Evolutionary conservation across 2,113 vertebrate genomes (phyloP).

Genomic region (Hippocampus zosterae): DNA sequence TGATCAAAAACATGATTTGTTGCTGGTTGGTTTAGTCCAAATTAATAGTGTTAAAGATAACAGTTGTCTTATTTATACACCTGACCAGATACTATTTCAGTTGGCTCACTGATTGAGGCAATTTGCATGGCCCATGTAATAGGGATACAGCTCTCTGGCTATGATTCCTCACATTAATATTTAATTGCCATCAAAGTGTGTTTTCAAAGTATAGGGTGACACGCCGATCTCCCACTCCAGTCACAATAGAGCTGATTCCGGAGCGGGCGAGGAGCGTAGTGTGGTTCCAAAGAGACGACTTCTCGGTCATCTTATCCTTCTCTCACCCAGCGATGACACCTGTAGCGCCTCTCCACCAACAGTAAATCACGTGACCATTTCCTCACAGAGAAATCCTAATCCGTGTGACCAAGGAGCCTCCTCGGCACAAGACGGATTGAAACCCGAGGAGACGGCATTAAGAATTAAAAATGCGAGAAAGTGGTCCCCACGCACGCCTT

Average conservation of each 20-base stretch:
- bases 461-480: constrained; percentile 75
- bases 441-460: constrained; percentile 73
- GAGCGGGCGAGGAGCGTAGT: constrained; percentile 41
- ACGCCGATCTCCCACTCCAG: constrained; percentile 54
- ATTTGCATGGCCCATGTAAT: constrained; percentile 71
- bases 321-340: constrained; percentile 59
- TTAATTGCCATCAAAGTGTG: constrained; percentile 60
- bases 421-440: constrained; percentile 66
- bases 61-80: constrained; percentile 61
- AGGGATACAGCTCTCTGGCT: constrained; percentile 67
- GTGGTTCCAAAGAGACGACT: constrained; percentile 56
- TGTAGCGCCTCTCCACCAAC: constrained; percentile 61
- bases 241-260: constrained; percentile 57
- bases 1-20: constrained; percentile 19
- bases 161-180: constrained; percentile 72
- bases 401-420: constrained; percentile 59
- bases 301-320: constrained; percentile 68
- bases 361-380: constrained; percentile 79
- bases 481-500: constrained; percentile 72
- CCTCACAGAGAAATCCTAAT: constrained; percentile 71
- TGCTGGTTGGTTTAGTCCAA: constrained; percentile 34
- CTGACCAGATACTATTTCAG: constrained; percentile 59
- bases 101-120: constrained; percentile 60
- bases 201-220: constrained; percentile 72
- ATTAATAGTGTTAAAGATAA: constrained; percentile 63